Evolutionary conservation across 2,797 vertebrate genomes (phyloP), one percentile per base, ranked within the genome.

Genomic region (Hipposideros larvatus): DNA sequence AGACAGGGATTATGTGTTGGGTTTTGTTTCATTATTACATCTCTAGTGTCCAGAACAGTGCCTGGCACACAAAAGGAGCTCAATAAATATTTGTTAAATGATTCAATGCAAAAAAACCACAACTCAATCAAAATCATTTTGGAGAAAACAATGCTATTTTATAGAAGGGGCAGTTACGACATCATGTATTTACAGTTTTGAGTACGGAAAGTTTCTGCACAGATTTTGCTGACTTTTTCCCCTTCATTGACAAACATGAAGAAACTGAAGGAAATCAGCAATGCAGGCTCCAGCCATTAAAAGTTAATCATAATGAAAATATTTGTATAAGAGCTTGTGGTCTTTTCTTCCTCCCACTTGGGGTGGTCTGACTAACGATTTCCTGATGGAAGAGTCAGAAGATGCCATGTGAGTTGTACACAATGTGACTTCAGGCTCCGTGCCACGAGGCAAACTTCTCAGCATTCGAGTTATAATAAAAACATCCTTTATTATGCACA

Each of bases 251-350:
- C 61, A 91, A 59, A 89, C 19, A 68, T 3, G 15, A 96, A 80
- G 87, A 94, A 86, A 86, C 22, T 2, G n/a, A 96, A 94, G 88
- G 70, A 84, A 66, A 71, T 75, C 53, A 74, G 87, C 41, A 94
- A 91, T 15, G 14, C 26, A 73, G 79, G 71, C 37, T 92, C 68
- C 31, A 95, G 77, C 41, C 85, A 88, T 87, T 86, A 93, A 79
- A 87, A 97, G 91, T 86, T 96, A 90, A 93, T 94, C 46, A 55
- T 21, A 95, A 90, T 43, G 95, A 97, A 95, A 96, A 91, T 95
- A 95, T 94, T 96, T 97, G 46, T 93, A 8, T 92, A 97, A 96
- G 77, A 92, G 75, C 86, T 82, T 96, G 74, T 73, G 80, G 82
- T 96, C 82, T 71, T 37, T 37, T 86, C 71, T 95, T 87, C 65